These are phyloP conservation scores for Actenoides lindsayi DNA, from an alignment of 2,113 vertebrate species.

Conservation along the genomic window DNA sequence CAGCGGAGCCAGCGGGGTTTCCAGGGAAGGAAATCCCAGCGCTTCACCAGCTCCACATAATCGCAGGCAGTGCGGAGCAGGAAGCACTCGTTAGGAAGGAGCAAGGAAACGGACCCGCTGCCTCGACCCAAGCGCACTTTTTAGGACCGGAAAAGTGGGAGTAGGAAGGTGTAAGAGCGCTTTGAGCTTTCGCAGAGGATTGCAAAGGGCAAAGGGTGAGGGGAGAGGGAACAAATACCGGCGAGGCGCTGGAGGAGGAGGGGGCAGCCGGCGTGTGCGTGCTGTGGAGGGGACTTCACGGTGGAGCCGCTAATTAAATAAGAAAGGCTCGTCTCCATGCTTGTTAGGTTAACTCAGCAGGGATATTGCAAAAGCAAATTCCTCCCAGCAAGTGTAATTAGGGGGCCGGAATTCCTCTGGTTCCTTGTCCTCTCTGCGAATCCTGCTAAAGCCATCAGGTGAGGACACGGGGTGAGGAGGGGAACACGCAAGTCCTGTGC, in stretches of 20 bases:
- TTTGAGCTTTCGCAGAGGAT: slow-evolving; percentile 20
- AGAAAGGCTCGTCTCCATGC: slow-evolving; percentile 35
- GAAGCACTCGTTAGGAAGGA: slow-evolving; percentile 71
- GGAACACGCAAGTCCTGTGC: neutral
- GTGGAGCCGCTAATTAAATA: slow-evolving; percentile 35
- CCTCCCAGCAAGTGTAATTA: slow-evolving; percentile 58
- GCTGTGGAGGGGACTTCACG: neutral
- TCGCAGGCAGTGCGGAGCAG: slow-evolving; percentile 53
- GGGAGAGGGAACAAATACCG: slow-evolving; percentile 6
- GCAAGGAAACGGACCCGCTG: slow-evolving; percentile 35
- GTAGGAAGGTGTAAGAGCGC: slow-evolving; percentile 41
- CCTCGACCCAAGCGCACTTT: slow-evolving; percentile 36
- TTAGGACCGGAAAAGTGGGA: slow-evolving; percentile 76
- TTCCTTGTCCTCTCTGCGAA: slow-evolving; percentile 50
- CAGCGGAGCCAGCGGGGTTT: neutral
- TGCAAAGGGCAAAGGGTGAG: slow-evolving; percentile 34
- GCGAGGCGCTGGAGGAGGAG: neutral
- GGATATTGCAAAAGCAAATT: slow-evolving; percentile 53
- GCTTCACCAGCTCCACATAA: slow-evolving; percentile 14
- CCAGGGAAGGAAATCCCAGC: slow-evolving; percentile 75
- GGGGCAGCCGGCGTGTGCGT: neutral
- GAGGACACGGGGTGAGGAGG: neutral
- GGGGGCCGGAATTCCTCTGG: slow-evolving; percentile 74
- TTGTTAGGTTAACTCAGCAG: slow-evolving; percentile 56
- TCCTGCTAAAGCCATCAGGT: slow-evolving; percentile 69